Evolutionary conservation across 2,888 invertebrate species (phyloP), one percentile per base, ranked within the genome.

Genomic region (Abrostola triplasia): DNA sequence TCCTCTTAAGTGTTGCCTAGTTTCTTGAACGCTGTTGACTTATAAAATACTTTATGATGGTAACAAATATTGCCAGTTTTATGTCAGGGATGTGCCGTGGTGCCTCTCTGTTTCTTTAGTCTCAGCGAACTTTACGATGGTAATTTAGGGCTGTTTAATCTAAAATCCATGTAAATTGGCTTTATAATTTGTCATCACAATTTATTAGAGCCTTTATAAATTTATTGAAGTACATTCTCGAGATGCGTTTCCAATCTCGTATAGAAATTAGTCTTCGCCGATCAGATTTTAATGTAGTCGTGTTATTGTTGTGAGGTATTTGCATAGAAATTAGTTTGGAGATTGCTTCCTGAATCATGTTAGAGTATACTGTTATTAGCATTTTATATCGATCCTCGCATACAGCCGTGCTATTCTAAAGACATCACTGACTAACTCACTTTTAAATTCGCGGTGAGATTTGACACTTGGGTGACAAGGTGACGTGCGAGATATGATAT

Each of bases 261-360:
- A 12, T 55, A 64, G 48, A 64, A 44, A 70, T 72, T 82, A 80
- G 79, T 75, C 64, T 73, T 76, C 50, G 44, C 24, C 60, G 73
- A 78, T 80, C 64, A 61, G 49, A 65, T 66, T 74, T 73, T 72
- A 75, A 77, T 74, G 75, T 65, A 77, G 67, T 61, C 64, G 73
- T 84, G 87, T 84, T 85, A 84, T 86, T 86, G 81, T 84, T 82
- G 83, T 78, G 71, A 67, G 76, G 61, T 85, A 92, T 93, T 93
- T 90, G 90, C 92, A 92, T 92, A 87, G 83, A 90, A 81, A 92
- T 92, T 89, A 88, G 84, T 87, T 90, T 67, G 82, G 77, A 88
- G 86, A 92, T 90, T 88, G 88, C 87, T 88, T 90, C 86, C 84
- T 84, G 76, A 82, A 74, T 67, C 76, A 81, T 79, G 77, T 63